These are phyloP conservation scores for Numida meleagris DNA, from an alignment of 2,113 vertebrate species.

Conservation along the genomic window DNA sequence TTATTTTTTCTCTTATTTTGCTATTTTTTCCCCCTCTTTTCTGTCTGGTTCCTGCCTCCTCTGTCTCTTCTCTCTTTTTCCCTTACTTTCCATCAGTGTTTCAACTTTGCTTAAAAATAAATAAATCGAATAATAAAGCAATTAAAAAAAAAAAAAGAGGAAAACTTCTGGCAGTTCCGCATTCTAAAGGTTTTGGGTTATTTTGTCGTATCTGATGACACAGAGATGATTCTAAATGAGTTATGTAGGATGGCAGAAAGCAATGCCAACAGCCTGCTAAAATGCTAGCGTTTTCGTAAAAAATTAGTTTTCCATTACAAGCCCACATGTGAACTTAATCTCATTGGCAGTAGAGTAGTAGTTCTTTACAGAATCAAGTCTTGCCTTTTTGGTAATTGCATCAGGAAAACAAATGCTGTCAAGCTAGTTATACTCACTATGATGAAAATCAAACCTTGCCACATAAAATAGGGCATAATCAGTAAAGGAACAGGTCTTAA, in stretches of 20 bases:
- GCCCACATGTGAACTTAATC: rapidly evolving
- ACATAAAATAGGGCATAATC: not conserved
- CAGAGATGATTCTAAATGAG: not conserved
- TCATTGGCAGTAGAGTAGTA: not conserved
- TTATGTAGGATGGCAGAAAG: not conserved
- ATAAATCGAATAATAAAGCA: too few relatives aligned
- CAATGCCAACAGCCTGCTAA: not conserved
- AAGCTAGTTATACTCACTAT: not conserved
- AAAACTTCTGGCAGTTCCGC: not conserved
- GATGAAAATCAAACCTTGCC: not conserved
- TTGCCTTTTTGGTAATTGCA: not conserved
- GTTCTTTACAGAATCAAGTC: not conserved
- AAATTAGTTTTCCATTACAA: not conserved
- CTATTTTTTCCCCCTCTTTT: not conserved
- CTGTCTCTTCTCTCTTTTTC: not conserved
- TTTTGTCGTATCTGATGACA: not conserved
- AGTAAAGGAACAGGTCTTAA: not conserved
- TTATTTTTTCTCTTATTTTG: not conserved
- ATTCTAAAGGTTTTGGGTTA: not conserved
- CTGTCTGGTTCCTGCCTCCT: not conserved
- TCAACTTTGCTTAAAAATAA: not conserved
- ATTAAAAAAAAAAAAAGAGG: not conserved
- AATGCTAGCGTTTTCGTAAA: not conserved
- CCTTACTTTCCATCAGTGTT: not conserved
- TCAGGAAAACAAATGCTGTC: not conserved